Evolutionary conservation across 2,888 invertebrate species (phyloP), one percentile per base, ranked within the genome.

Genomic region (Monochamus alternatus): DNA sequence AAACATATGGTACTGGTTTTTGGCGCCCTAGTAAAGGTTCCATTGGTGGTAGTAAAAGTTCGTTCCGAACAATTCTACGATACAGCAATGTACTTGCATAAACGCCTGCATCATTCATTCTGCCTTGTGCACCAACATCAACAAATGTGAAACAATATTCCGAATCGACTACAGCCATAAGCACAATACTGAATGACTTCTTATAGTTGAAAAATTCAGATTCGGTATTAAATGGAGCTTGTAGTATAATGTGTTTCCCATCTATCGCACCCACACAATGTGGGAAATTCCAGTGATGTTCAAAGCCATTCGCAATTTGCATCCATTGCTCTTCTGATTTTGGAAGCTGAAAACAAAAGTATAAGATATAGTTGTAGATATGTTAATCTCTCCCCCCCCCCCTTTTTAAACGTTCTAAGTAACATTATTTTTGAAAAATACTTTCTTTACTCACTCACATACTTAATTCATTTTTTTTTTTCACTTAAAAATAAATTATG

Each of bases 101-200:
- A 31, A 85, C 79, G 9, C 84, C 85, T 32, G 85, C 83, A 78
- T 87, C 86, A 47, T 80, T 84, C 65, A 85, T 82, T 75, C 83
- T 67, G 12, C 87, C 85, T 77, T 85, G 84, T 32, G 80, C 77
- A 5, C 87, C 87, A 62, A 85, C 80, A 80, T 86, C 84, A 10
- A 87, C 84, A 77, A 79, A 85, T 8, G 83, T 76, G 78, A 87
- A 87, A 7, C 84, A 84, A 75, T 87, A 88, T 73, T 88, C 79
- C 22, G 87, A 86, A 81, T 89, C 87, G 9, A 85, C 87, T 63
- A 87, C 62, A 51, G 85, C 87, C 64, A 87, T 80, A 59, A 89
- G 77, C 3, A 89, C 86, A 55, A 87, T 83, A 74, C 86, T 87
- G 73, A 84, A 84, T 76, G 75, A 77, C 0, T 52, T 73, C 83